Conservation (phyloP, 2,888 invertebrate species). For the Lasioglossum marginatum region DNA sequence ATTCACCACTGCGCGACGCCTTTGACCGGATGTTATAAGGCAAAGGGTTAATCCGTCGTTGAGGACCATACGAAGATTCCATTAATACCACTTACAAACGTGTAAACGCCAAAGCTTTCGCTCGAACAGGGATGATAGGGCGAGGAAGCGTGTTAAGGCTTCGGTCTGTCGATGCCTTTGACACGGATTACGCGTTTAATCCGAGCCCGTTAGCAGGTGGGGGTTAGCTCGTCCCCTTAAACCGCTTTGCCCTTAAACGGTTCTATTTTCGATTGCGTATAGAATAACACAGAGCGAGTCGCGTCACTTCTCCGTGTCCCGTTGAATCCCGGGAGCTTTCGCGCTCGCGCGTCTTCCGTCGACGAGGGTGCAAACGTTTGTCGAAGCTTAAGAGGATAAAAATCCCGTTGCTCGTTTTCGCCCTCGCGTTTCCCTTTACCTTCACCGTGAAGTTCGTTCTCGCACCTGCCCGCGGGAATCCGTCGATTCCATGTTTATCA, state of each 20-base stretch:
- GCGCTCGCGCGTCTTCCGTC: background rate
- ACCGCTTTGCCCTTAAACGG: constrained; percentile 41
- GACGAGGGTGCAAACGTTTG: constrained; percentile 24
- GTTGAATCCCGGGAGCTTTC: constrained; percentile 26
- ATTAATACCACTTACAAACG: constrained; percentile 31
- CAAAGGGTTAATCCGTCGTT: background rate
- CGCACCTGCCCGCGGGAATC: too few species aligned
- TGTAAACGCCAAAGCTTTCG: constrained; percentile 5
- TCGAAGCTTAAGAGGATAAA: constrained; percentile 43
- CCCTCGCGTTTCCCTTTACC: background rate
- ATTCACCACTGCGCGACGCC: background rate
- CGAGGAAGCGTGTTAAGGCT: constrained; percentile 24
- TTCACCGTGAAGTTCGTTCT: background rate
- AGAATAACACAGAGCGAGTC: constrained; percentile 13
- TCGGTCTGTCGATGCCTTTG: constrained; percentile 41
- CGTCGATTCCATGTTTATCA: too few species aligned
- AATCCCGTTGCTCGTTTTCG: constrained; percentile 25
- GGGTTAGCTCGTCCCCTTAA: constrained; percentile 23
- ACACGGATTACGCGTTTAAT: constrained; percentile 53
- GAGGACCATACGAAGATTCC: background rate
- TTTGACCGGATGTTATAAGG: background rate
- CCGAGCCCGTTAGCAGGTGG: constrained; percentile 23
- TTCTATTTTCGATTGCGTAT: constrained; percentile 49
- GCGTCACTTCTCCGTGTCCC: background rate
- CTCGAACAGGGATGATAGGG: constrained; percentile 25